Base-by-base conservation (phyloP, 2,113 vertebrate genomes). In the Dipodomys stephensi region DNA sequence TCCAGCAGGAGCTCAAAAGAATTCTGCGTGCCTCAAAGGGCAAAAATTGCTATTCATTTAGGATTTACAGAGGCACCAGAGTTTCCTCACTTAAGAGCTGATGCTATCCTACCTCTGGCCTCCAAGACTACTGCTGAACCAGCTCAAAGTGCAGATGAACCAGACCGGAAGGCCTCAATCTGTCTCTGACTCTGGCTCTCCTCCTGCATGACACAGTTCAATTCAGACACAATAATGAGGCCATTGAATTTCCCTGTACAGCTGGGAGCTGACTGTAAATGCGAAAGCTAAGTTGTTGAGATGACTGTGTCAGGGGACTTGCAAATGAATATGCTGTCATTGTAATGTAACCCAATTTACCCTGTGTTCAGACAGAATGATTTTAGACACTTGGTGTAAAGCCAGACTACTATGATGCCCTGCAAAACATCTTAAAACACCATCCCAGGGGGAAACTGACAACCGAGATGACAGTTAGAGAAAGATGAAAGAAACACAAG, bases 1-100 rank as follows among this genome's bases (percentile, higher is more conserved):
- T 97, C 97, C 97, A 98, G 90, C 80, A 79, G 79, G 92, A 96
- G 97, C 98, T 98, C 97, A 98, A 98, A 98, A 97, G 97, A 94
- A 96, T 97, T 96, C 92, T 95, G 89, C 28, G 69, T 2, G 62
- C 69, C 95, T 98, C 94, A 96, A 94, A 98, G 95, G 94, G 96
- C 88, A 97, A 93, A 97, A 98, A 98, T 93, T 97, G 97, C 95
- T 97, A 96, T 98, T 97, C 90, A 6, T 97, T 98, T 97, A 97
- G 97, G 96, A 97, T 98, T 97, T 97, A 87, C 68, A 71, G 96
- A 95, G 77, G 96, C 94, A 94, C 92, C 65, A 88, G 96, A 96
- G 95, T 92, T 97, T 94, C 69, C 64, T 95, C 96, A 71, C 68
- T 53, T 91, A 96, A 95, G 60, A 86, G 93, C 87, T 94, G 95